These are phyloP conservation scores for Takifugu flavidus DNA, from an alignment of 2,113 vertebrate genomes.

Conservation along the genomic window DNA sequence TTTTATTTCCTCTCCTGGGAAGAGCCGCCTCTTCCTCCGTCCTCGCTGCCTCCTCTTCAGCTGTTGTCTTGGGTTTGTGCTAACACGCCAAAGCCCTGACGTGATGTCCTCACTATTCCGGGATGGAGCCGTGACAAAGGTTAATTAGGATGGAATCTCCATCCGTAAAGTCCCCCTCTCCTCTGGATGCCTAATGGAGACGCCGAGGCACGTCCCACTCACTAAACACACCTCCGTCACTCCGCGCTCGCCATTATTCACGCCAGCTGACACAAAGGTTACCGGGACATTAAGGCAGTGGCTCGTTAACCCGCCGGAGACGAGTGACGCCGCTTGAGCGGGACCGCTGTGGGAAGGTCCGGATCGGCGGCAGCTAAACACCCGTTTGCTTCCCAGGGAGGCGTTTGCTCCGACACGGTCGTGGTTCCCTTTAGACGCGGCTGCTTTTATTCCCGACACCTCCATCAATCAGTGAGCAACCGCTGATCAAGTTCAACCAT, in stretches of 20 bases:
- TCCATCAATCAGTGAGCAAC: too few species aligned
- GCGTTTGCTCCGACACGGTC: background rate
- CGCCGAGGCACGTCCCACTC: background rate
- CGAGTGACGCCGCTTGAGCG: conserved; percentile 1
- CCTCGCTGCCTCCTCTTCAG: background rate
- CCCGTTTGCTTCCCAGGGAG: background rate
- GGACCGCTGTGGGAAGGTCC: conserved; percentile 4
- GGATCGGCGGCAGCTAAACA: background rate
- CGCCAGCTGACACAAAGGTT: conserved; percentile 32
- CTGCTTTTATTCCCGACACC: too few species aligned
- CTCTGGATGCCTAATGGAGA: background rate
- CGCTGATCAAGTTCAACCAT: too few species aligned
- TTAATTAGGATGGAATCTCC: conserved; percentile 20
- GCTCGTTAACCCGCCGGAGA: conserved; percentile 18
- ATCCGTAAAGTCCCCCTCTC: background rate
- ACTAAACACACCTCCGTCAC: background rate
- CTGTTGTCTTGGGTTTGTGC: background rate
- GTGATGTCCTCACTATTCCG: background rate
- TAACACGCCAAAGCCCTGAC: too few species aligned
- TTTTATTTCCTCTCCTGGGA: conserved; percentile 28
- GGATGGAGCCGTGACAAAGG: background rate
- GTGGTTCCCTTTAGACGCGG: too few species aligned
- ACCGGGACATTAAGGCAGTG: conserved; percentile 7
- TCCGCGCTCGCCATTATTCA: conserved; percentile 2
- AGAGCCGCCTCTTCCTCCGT: background rate